A percentile compares a stretch with the other conserved stretches of the same genome.
phyloP scores from a whole-genome alignment of 2,888 invertebrate genomes.

The Siphlonurus alternatus region DNA sequence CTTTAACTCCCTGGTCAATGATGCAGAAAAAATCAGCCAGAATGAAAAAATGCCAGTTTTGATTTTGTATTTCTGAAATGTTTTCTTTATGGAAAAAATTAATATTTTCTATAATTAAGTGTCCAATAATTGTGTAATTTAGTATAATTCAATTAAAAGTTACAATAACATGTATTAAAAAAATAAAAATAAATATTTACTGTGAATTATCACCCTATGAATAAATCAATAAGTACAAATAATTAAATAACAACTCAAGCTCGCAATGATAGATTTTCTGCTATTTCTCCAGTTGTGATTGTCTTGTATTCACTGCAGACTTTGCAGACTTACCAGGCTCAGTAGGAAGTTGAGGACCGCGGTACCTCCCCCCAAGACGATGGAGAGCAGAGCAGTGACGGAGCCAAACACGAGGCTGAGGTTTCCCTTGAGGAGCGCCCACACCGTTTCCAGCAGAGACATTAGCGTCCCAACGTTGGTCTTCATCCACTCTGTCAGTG shows the following conservation, averaged over 20 bases:
- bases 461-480: constrained; percentile 80
- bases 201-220: too few species aligned
- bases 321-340: constrained; percentile 58
- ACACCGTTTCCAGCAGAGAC: constrained; percentile 70
- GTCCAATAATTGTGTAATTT: too few species aligned
- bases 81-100: constrained; percentile 1
- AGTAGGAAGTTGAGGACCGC: constrained; percentile 75
- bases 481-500: constrained; percentile 63
- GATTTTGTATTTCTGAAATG: not conserved
- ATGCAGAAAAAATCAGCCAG: not conserved
- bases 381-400: constrained; percentile 69
- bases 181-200: too few species aligned
- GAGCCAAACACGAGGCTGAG: constrained; percentile 70
- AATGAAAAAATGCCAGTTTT: too few species aligned
- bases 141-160: too few species aligned
- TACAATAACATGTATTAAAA: too few species aligned
- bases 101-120: not conserved
- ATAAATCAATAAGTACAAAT: too few species aligned
- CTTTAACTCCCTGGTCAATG: too few species aligned
- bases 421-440: constrained; percentile 86
- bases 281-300: too few species aligned
- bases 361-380: constrained; percentile 77
- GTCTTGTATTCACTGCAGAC: too few species aligned
- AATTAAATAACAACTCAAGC: too few species aligned
- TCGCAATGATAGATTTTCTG: too few species aligned